Conservation (phyloP, 1,140 invertebrate genomes). For the Drosophila nigromelanica region DNA sequence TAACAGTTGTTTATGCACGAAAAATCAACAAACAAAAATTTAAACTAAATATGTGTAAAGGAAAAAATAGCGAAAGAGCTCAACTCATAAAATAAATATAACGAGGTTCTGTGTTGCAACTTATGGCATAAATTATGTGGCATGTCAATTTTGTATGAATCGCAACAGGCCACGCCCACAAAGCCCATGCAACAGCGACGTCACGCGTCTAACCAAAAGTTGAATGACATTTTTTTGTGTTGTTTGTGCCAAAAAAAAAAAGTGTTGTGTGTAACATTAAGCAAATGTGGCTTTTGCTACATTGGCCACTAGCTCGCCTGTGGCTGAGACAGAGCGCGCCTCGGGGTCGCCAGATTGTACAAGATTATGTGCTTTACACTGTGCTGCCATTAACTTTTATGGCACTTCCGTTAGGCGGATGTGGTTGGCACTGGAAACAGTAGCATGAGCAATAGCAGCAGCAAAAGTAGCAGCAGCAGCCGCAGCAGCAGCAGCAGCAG, state of each 20-base stretch:
- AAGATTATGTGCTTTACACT: conserved; percentile 78
- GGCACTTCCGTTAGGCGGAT: conserved; percentile 80
- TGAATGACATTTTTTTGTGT: conserved; percentile 74
- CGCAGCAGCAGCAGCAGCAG: too few relatives aligned
- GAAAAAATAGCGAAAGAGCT: neutral
- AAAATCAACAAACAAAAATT: conserved; percentile 14
- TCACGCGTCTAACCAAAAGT: conserved; percentile 50
- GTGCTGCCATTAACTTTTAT: conserved; percentile 80
- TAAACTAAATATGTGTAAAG: neutral
- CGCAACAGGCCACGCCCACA: conserved; percentile 25
- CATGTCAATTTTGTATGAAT: conserved; percentile 65
- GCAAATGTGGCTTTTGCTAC: conserved; percentile 62
- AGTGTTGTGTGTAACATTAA: conserved; percentile 14
- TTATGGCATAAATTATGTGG: conserved; percentile 59
- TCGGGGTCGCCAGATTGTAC: conserved; percentile 67
- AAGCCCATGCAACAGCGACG: conserved; percentile 6
- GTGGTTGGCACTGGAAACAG: conserved; percentile 40
- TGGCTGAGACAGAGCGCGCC: conserved; percentile 39
- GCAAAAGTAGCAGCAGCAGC: neutral
- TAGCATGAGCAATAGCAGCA: neutral
- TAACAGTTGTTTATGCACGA: conserved; percentile 33
- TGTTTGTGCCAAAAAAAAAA: conserved; percentile 36
- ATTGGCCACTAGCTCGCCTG: conserved; percentile 22
- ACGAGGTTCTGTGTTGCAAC: conserved; percentile 43
- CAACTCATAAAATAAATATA: conserved; percentile 23